These are phyloP conservation scores for Aethes cnicana DNA, from an alignment of 2,888 invertebrate genomes.

Conservation along the genomic window DNA sequence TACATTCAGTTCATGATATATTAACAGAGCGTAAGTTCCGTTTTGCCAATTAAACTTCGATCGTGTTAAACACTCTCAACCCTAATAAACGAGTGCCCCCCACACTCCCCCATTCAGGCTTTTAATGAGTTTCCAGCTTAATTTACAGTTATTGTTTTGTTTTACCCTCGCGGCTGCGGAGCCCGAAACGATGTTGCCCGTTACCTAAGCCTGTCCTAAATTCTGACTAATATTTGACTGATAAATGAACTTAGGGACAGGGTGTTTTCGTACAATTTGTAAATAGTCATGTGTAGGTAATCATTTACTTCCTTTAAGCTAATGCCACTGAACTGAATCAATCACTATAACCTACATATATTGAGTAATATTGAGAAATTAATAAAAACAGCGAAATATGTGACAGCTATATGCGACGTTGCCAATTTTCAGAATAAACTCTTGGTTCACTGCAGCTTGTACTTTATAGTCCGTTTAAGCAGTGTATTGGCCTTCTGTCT, in stretches of 20 bases:
- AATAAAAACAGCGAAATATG: too few relatives aligned
- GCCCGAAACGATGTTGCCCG: constrained; percentile 50
- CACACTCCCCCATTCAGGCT: constrained; percentile 48
- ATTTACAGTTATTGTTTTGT: constrained; percentile 80
- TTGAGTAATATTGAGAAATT: too few relatives aligned
- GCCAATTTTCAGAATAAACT: too few relatives aligned
- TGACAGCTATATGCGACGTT: too few relatives aligned
- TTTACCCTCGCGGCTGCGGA: constrained; percentile 61
- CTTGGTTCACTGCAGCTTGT: too few relatives aligned
- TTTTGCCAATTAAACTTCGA: constrained; percentile 66
- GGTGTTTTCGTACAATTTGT: constrained; percentile 7
- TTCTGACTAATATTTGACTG: constrained; percentile 28
- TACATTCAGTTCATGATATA: constrained; percentile 36
- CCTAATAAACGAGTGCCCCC: constrained; percentile 40
- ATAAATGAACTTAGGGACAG: constrained; percentile 26
- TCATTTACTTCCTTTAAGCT: constrained; percentile 3
- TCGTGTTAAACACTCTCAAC: constrained; percentile 57
- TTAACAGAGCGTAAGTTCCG: constrained; percentile 46
- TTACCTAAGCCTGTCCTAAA: constrained; percentile 25
- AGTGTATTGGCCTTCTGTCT: constrained; percentile 20
- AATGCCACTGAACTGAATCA: too few relatives aligned
- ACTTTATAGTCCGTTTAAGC: neutral
- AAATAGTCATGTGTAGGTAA: constrained; percentile 1
- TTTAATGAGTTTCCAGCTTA: constrained; percentile 76
- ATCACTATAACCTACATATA: too few relatives aligned